Conservation (phyloP, 2,113 vertebrate species). For the Australoheros scitulus region DNA sequence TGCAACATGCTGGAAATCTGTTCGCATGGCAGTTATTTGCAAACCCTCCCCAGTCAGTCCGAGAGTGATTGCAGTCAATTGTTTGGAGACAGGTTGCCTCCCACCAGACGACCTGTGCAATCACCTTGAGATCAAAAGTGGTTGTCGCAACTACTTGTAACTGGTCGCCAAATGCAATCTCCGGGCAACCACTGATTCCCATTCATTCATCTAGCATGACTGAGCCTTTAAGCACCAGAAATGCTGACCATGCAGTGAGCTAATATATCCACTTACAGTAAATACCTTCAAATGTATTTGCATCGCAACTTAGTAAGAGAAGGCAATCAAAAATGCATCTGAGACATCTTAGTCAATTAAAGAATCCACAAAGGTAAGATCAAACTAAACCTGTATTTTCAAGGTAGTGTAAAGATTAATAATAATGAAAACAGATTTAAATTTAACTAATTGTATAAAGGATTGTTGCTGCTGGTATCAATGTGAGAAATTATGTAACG, state of each 20-base stretch:
- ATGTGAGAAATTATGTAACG: background rate
- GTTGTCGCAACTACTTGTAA: background rate
- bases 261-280: no score
- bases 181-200: background rate
- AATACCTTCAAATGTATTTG: background rate
- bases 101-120: background rate
- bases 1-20: background rate
- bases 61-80: background rate
- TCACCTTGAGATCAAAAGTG: background rate
- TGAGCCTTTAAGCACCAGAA: background rate
- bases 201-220: background rate
- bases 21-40: background rate
- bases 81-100: background rate
- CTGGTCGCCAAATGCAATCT: background rate
- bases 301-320: background rate
- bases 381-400: background rate
- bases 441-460: background rate
- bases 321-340: background rate
- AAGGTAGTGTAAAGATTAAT: background rate
- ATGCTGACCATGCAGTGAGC: rapidly evolving
- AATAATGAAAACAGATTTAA: background rate
- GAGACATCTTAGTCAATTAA: background rate
- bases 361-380: background rate
- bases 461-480: background rate
- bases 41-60: background rate